Conservation (phyloP, 2,888 invertebrate genomes). For the Pseudococcus longispinus region DNA sequence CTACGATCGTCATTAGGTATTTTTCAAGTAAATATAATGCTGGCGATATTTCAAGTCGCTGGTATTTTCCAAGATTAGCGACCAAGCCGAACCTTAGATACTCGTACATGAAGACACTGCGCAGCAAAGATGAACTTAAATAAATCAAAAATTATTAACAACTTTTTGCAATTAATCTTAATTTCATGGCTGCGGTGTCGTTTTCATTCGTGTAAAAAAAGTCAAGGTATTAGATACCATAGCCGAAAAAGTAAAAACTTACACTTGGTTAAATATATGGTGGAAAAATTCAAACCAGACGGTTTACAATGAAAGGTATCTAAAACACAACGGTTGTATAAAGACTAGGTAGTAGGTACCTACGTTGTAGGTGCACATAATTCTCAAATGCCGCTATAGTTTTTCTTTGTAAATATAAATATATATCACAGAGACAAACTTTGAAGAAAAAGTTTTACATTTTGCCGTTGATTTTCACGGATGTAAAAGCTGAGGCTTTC, state of each 20-base stretch:
- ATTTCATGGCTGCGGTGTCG: neutral
- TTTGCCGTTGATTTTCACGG: constrained; percentile 20
- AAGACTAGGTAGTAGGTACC: neutral
- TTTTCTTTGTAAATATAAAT: constrained; percentile 31
- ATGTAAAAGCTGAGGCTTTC: constrained; percentile 39
- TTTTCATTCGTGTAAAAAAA: neutral
- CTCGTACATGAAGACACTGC: neutral
- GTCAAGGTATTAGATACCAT: too few relatives aligned
- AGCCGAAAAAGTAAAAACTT: neutral
- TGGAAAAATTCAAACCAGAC: neutral
- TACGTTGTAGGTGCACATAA: neutral
- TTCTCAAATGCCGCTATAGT: neutral
- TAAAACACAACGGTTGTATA: neutral
- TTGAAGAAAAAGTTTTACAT: constrained; percentile 33
- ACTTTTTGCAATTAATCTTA: neutral
- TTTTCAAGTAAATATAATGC: neutral
- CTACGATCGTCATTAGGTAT: neutral
- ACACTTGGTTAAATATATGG: neutral
- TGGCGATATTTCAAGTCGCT: neutral
- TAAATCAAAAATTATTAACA: constrained; percentile 15
- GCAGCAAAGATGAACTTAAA: neutral
- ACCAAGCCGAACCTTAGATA: neutral
- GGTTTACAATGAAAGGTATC: neutral
- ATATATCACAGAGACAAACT: constrained; percentile 31
- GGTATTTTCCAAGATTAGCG: neutral